These are phyloP conservation scores for Aricia agestis DNA, from an alignment of 1,140 invertebrate species.

Conservation along the genomic window DNA sequence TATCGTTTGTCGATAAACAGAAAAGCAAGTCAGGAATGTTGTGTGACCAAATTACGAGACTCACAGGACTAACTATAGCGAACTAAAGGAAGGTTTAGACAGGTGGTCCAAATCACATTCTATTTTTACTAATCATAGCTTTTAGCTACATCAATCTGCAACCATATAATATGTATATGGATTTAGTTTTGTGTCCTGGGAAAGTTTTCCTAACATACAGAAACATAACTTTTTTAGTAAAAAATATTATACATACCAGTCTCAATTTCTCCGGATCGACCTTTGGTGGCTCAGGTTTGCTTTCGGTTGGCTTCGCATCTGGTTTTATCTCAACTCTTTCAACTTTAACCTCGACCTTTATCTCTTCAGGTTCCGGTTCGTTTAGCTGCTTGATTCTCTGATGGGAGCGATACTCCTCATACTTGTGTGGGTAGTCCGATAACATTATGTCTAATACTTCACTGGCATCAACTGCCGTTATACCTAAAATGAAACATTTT, in stretches of 20 bases:
- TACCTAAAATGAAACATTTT: slow-evolving; percentile 86
- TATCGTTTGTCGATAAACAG: no score
- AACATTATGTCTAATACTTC: slow-evolving; percentile 97
- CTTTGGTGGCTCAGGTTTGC: slow-evolving; percentile 57
- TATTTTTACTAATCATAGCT: no score
- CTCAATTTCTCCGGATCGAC: slow-evolving; percentile 60
- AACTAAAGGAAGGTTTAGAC: no score
- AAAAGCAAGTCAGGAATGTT: no score
- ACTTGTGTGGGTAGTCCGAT: slow-evolving; percentile 95
- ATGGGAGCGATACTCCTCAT: slow-evolving; percentile 92
- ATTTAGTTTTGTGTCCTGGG: no score
- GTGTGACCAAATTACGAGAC: no score
- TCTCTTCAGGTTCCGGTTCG: slow-evolving; percentile 45
- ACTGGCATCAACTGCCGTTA: slow-evolving; percentile 92
- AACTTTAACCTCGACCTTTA: slow-evolving; percentile 37
- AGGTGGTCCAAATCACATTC: no score
- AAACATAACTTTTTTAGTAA: no score
- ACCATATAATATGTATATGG: no score
- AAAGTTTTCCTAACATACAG: no score
- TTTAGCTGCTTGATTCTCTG: slow-evolving; percentile 86
- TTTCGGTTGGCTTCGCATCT: slow-evolving; percentile 39
- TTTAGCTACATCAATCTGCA: no score
- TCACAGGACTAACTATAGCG: no score
- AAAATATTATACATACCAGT: slow-evolving; percentile 39
- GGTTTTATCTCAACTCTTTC: slow-evolving; percentile 44